Conservation (phyloP, 2,888 invertebrate genomes). For the Drosophila anomelani region DNA sequence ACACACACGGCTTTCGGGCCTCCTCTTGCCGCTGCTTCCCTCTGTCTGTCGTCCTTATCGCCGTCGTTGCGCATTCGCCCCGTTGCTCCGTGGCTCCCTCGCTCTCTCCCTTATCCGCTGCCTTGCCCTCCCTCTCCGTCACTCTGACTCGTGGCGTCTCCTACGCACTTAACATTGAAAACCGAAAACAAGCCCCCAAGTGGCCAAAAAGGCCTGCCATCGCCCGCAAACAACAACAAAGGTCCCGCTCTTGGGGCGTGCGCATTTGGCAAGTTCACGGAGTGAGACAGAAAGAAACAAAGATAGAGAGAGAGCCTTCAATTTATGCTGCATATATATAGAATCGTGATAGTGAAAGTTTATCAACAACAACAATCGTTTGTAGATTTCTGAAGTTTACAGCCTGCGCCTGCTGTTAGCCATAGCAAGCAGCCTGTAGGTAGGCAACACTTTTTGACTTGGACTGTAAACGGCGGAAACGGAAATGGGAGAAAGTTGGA, state of each 20-base stretch:
- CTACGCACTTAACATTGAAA: slow-evolving; percentile 76
- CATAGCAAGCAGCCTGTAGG: slow-evolving; percentile 16
- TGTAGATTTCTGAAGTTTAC: slow-evolving; percentile 71
- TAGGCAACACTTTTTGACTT: slow-evolving; percentile 27
- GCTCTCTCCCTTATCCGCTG: slow-evolving; percentile 1
- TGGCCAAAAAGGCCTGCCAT: slow-evolving; percentile 64
- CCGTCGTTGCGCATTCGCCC: slow-evolving; percentile 51
- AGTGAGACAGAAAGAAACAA: slow-evolving; percentile 1
- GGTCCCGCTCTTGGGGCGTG: slow-evolving; percentile 49
- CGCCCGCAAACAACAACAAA: slow-evolving; percentile 27
- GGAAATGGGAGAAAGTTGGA: slow-evolving; percentile 1
- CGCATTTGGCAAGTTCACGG: slow-evolving; percentile 39
- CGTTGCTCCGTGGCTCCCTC: slow-evolving; percentile 29
- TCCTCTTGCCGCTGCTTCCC: slow-evolving; percentile 17
- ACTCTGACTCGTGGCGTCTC: slow-evolving; percentile 38
- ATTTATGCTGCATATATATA: slow-evolving; percentile 39
- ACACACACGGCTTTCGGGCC: slow-evolving; percentile 39
- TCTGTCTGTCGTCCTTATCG: slow-evolving; percentile 40
- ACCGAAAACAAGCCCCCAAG: slow-evolving; percentile 79
- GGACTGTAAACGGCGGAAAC: background rate
- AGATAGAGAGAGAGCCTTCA: slow-evolving; percentile 9
- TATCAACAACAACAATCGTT: slow-evolving; percentile 37
- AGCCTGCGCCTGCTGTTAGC: slow-evolving; percentile 38
- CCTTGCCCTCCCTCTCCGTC: slow-evolving; percentile 1
- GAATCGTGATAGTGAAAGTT: slow-evolving; percentile 71